Base-by-base conservation (phyloP, 2,113 vertebrate species). In the Rana temporaria region DNA sequence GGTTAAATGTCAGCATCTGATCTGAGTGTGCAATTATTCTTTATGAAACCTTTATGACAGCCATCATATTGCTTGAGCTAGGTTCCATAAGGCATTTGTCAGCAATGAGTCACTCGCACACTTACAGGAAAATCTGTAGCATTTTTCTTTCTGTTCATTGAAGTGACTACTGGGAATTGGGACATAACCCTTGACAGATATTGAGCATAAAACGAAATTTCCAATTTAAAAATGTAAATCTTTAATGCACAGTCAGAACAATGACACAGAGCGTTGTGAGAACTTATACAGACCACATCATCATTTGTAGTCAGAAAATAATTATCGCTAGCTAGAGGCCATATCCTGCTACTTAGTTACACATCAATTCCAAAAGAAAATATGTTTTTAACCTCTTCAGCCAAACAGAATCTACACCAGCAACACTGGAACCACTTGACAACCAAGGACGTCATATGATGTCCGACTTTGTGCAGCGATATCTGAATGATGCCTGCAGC, bases 121-220 rank as follows among this genome's bases (percentile, higher is more conserved):
- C 0, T 0, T 19, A 14, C 63, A 72, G 64, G 75, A 81, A 30
- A 84, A 77, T 24, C n/a, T 12, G 14, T 75, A 20, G 82, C 73
- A 26, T 77, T 72, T 73, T 73, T 79, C 62, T 84, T 74, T 59
- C 52, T 4, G 20, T 70, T 78, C 30, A 60, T 85, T 67, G 48
- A 73, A 84, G 55, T 86, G 53, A 9, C 70, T 69, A 53, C 57
- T 57, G 59, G 69, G 72, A 71, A 75, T 73, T 65, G 19, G 67
- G 48, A 76, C 56, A 79, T 76, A 84, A 66, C 30, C 78, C 64
- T 14, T 42, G 75, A 80, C 3, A 79, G 77, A 75, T 65, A 34
- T 74, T 83, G 60, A 79, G 82, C 65, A 52, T 63, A 75, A n/a
- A 69, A 62, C 8, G 69, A 85, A 88, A 84, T 67, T 17, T 84